Evolutionary conservation across 2,797 vertebrate genomes (phyloP), one percentile per base, ranked within the genome.

Genomic region (Geotria australis): DNA sequence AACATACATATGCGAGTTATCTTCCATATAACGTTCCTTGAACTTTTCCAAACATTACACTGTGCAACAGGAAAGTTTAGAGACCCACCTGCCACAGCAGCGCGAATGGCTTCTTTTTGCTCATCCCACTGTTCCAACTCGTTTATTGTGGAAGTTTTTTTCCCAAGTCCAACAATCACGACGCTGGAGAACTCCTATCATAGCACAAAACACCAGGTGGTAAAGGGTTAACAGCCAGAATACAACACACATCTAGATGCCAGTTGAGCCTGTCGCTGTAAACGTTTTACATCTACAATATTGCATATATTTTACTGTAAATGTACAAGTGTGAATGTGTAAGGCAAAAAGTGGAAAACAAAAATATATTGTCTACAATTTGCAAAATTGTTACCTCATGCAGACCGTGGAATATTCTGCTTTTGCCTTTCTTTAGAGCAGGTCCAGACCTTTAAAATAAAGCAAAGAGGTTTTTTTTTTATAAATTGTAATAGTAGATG

Each of bases 381-480:
- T 46, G 12, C 12, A 8, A 12, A 56, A 56, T 55, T 3, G 9
- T 12, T 79, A 96, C 91, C 85, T 85, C 67, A 65, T 89, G 79
- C 56, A 98, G 69, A 57, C 83, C 86, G 62, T 84, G 77, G 71
- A 98, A 95, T 58, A 78, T 10, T 45, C 81, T 77, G 56, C 72
- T 79, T 74, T 84, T 91, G 60, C 86, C 86, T 65, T 79, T 79
- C 70, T 89, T 96, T 59, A 93, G 69, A 8, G 76, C 63, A 58
- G 85, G 79, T 57, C 89, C 85, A 60, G 81, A 93, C 65, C 91
- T 98, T 68, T 55, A 68, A 63, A 56, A 60, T 56, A 8, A 57
- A 47, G 62, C 8, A 59, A 60, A 60, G 62, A 47, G 1, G 15
- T 6, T 45, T 47, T 12, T 56, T 38, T 24, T 57, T 0, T 1